Percentiles rank a stretch among this genome's conserved stretches.
Evolutionary conservation across 2,797 vertebrate species (phyloP).

Genomic region (Alcedo atthis): DNA sequence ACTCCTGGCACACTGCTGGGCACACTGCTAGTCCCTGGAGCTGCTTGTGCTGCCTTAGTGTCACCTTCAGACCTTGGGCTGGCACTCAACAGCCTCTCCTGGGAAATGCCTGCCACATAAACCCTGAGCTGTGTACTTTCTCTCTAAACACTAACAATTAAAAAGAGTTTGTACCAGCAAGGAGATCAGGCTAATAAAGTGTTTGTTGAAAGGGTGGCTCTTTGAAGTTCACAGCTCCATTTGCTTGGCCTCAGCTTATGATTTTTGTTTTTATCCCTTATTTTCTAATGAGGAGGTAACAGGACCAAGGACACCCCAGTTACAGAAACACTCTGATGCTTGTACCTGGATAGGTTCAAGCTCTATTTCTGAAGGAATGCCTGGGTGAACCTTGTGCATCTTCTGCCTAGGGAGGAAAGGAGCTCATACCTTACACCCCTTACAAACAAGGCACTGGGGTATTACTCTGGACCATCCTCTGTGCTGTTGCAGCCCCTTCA

Average conservation of each 20-base stretch:
- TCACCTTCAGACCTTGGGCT: background rate
- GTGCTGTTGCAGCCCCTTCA: too few relatives aligned
- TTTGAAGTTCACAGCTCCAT: conserved; percentile 42
- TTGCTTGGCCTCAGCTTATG: background rate
- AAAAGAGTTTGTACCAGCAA: background rate
- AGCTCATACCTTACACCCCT: too few relatives aligned
- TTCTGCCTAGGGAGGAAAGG: too few relatives aligned
- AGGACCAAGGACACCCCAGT: too few relatives aligned
- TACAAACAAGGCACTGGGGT: too few relatives aligned
- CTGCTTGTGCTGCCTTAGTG: background rate
- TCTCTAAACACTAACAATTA: conserved; percentile 11
- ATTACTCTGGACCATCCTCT: too few relatives aligned
- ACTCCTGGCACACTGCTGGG: background rate
- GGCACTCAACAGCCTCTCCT: background rate
- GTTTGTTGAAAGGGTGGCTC: conserved; percentile 31
- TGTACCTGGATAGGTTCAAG: too few relatives aligned
- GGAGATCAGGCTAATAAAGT: conserved; percentile 22
- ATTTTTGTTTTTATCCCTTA: conserved; percentile 7
- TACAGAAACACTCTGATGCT: too few relatives aligned
- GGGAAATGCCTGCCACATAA: background rate
- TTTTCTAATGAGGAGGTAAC: background rate
- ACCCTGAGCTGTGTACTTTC: background rate
- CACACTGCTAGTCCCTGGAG: background rate
- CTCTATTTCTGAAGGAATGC: too few relatives aligned
- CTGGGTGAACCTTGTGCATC: too few relatives aligned